Evolutionary conservation across 2,888 invertebrate species (phyloP), one percentile per base, ranked within the genome.

Genomic region (Agriotes lineatus): DNA sequence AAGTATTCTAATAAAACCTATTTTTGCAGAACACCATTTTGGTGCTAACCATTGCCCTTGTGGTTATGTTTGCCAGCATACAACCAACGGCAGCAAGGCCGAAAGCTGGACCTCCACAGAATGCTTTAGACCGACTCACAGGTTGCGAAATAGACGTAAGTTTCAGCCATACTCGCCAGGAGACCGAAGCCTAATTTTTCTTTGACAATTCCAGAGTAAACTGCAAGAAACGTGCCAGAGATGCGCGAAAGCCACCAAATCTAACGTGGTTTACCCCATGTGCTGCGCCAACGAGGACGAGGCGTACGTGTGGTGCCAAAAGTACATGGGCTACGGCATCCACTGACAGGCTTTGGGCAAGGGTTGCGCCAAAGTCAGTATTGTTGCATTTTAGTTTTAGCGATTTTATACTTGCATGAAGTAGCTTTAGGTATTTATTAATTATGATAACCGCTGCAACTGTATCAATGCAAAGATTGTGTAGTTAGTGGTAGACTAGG

Each of bases 221-320:
- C 12, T 67, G 35, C 67, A 70, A 61, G 71, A 68, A 16, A 71
- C 66, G 9, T 71, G 71, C 14, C 71, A 71, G 18, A 35, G 68
- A 35, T 71, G 71, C 14, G 71, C 71, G 16, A 71, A 71, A 58
- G 39, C 44, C 35, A 73, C 69, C 5, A 71, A 72, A 33, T 68
- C 71, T 2, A 70, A 69, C 5, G 77, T 82, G 18, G 90, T 89
- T 0, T 88, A 88, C 70, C 88, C 89, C 0, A 86, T 89, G 45
- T 90, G 90, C 79, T 90, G 90, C 69, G 86, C 86, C 5, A 85
- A 87, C 0, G 86, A 87, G 70, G 84, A 90, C 1, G 84, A 87
- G 14, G 89, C 88, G 0, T 84, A 87, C 67, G 85, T 83, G 18
- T 90, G 89, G 89, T 90, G 90, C 69, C 84, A 85, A 0, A 86